phyloP scores from a whole-genome alignment of 2,113 vertebrate genomes.

The Toxotes jaculatrix region DNA sequence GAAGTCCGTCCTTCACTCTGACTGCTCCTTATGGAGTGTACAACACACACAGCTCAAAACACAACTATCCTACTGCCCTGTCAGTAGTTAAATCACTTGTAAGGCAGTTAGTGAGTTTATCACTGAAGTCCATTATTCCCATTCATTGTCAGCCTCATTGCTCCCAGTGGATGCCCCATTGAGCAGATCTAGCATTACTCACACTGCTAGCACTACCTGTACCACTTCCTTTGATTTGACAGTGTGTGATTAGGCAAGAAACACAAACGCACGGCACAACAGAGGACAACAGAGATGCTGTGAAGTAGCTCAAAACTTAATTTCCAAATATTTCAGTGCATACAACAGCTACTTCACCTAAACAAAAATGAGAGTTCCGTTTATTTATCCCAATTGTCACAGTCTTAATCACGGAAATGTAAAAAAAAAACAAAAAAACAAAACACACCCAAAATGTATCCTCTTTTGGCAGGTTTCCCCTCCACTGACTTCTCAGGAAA shows the following conservation, averaged over 20 bases:
- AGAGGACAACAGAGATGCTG: constrained; percentile 48
- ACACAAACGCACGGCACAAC: not conserved
- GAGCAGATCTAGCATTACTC: constrained; percentile 63
- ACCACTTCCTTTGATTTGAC: constrained; percentile 73
- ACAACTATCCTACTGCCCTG: not conserved
- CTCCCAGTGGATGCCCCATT: constrained; percentile 76
- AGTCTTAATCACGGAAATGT: not conserved
- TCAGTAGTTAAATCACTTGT: constrained; percentile 18
- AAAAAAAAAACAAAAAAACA: not conserved
- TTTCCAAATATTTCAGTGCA: not conserved
- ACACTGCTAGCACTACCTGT: constrained; percentile 72
- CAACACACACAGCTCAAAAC: constrained; percentile 5
- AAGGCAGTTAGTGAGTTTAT: constrained; percentile 41
- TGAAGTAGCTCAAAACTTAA: constrained; percentile 9
- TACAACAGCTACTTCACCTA: not conserved
- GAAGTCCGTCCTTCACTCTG: constrained; percentile 62
- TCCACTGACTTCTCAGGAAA: not conserved
- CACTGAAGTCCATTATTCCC: constrained; percentile 56
- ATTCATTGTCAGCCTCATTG: constrained; percentile 68
- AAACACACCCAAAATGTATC: too few species aligned
- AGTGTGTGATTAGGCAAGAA: constrained; percentile 34
- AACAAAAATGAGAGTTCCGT: not conserved
- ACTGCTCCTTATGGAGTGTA: constrained; percentile 15
- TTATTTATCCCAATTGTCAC: not conserved
- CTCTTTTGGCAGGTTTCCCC: not conserved